phyloP scores from a whole-genome alignment of 2,888 invertebrate genomes.

The Imbricaverruca yamaguchii region DNA sequence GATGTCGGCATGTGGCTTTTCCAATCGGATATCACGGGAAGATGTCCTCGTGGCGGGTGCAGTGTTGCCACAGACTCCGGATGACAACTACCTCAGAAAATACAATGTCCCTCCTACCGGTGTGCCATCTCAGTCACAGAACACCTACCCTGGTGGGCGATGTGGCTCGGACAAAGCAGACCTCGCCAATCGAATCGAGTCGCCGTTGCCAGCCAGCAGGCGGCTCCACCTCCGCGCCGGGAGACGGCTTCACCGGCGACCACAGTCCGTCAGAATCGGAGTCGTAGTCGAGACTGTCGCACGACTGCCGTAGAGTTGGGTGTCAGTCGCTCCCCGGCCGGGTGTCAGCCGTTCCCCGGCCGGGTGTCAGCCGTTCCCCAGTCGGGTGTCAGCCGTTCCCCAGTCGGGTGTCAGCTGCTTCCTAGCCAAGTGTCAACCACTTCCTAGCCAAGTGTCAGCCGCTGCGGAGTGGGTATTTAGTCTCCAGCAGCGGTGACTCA shows the following conservation, averaged over 20 bases:
- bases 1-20: background rate
- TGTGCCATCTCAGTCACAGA: background rate
- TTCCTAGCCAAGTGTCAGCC: too few species aligned
- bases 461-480: too few species aligned
- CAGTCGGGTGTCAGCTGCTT: too few species aligned
- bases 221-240: background rate
- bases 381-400: too few species aligned
- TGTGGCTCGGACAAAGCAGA: background rate
- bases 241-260: background rate
- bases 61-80: too few species aligned
- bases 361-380: too few species aligned
- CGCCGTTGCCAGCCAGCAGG: background rate
- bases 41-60: too few species aligned
- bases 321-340: too few species aligned
- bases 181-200: background rate
- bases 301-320: background rate
- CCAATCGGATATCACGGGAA: background rate
- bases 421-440: too few species aligned
- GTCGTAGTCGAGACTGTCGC: background rate
- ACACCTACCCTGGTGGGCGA: background rate
- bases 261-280: background rate
- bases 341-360: too few species aligned
- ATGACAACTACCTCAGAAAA: background rate
- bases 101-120: background rate
- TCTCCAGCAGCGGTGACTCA: too few species aligned